Evolutionary conservation across 2,797 vertebrate species (phyloP).

Genomic region (Thaleichthys pacificus): DNA sequence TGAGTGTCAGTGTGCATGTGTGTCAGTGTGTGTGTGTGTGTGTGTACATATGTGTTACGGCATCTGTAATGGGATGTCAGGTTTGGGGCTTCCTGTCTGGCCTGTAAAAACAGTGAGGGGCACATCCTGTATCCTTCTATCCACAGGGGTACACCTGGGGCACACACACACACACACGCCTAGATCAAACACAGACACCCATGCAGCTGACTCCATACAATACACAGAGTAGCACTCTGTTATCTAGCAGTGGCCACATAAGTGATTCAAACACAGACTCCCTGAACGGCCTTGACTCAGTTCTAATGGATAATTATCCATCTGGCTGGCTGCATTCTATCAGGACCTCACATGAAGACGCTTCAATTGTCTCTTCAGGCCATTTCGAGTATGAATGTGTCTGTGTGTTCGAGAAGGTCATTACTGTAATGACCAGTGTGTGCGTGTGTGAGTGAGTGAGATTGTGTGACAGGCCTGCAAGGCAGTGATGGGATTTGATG

Average conservation of each 20-base stretch:
- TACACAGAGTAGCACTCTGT: background rate
- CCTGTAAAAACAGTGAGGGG: background rate
- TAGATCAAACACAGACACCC: conserved; percentile 21
- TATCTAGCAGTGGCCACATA: background rate
- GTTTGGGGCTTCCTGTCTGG: conserved; percentile 5
- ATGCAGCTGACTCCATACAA: background rate
- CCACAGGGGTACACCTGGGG: conserved; percentile 37
- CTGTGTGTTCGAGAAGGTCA: background rate
- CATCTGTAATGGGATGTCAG: conserved; percentile 9
- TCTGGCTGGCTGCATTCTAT: conserved; percentile 46
- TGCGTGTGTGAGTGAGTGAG: background rate
- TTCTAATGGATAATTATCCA: conserved; percentile 47
- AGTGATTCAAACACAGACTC: conserved; percentile 27
- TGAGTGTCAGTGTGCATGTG: conserved; percentile 4
- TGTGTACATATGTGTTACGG: background rate
- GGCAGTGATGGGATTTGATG: background rate
- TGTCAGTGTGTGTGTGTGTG: background rate
- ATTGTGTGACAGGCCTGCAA: conserved; percentile 18
- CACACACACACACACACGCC: conserved; percentile 14
- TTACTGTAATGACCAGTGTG: background rate
- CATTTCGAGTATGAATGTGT: conserved; percentile 45
- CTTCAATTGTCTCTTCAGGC: conserved; percentile 52
- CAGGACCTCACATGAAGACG: conserved; percentile 49
- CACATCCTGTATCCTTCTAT: background rate
- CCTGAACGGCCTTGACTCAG: conserved; percentile 46